A percentile compares a stretch with the other conserved stretches of the same genome.
These are phyloP conservation scores for Chalcis sispes DNA, from an alignment of 2,888 invertebrate species.

Conservation along the genomic window DNA sequence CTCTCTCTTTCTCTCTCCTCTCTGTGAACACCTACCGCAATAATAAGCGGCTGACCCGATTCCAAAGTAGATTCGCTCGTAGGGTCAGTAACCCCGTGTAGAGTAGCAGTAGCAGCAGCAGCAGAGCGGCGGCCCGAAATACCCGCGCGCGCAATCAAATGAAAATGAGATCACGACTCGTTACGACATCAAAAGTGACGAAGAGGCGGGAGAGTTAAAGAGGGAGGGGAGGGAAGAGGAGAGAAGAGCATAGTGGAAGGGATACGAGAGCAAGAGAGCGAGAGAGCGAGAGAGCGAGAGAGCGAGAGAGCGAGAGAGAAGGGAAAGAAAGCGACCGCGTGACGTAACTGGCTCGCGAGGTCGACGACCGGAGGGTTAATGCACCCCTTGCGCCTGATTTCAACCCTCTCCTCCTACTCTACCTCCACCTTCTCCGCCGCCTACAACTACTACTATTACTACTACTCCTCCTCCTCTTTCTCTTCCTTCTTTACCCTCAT, in stretches of 20 bases:
- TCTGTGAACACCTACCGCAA: slow-evolving; percentile 73
- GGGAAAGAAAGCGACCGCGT: slow-evolving; percentile 50
- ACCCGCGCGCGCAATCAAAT: slow-evolving; percentile 73
- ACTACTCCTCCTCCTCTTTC: slow-evolving; percentile 40
- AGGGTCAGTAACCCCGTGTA: slow-evolving; percentile 71
- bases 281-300: not conserved
- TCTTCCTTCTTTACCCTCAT: no score
- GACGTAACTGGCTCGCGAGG: slow-evolving; percentile 73
- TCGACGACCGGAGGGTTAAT: slow-evolving; percentile 74
- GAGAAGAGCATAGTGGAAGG: slow-evolving; percentile 4
- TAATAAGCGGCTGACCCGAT: slow-evolving; percentile 75
- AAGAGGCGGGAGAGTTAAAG: slow-evolving; percentile 46
- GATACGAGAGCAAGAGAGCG: slow-evolving; percentile 1
- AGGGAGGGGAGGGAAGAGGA: slow-evolving; percentile 22
- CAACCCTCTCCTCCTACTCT: slow-evolving; percentile 59
- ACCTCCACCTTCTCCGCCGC: no score
- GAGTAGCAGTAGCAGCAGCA: slow-evolving; percentile 30
- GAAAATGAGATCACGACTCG: slow-evolving; percentile 76
- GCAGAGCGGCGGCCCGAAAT: slow-evolving; percentile 67
- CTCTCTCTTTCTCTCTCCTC: not conserved
- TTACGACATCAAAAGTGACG: slow-evolving; percentile 76
- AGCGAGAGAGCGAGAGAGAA: not conserved
- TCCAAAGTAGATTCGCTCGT: slow-evolving; percentile 73
- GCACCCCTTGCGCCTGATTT: slow-evolving; percentile 65
- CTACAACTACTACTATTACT: slow-evolving; percentile 53